Percentiles rank a stretch among this genome's conserved stretches.
phyloP scores from a whole-genome alignment of 2,797 vertebrate species.

The Manis javanica region DNA sequence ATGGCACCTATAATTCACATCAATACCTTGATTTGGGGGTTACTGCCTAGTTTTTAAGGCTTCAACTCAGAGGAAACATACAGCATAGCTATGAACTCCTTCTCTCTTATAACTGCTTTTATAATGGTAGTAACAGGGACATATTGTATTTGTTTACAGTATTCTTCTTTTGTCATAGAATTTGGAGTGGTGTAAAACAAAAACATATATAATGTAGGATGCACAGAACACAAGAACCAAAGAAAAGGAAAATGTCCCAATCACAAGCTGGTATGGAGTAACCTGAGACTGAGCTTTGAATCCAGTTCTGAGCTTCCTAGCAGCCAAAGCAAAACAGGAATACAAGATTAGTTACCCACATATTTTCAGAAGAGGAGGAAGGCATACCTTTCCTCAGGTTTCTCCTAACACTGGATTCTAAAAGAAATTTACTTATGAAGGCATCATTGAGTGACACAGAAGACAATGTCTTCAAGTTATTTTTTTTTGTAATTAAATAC shows the following conservation, averaged over 20 bases:
- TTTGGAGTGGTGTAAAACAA: not conserved
- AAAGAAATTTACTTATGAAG: slow-evolving; percentile 1
- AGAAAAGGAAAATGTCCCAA: not conserved
- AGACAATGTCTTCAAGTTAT: not conserved
- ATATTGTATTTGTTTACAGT: not conserved
- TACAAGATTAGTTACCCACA: not conserved
- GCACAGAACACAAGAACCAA: not conserved
- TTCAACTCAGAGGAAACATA: not conserved
- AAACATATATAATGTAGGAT: not conserved
- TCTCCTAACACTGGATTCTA: not conserved
- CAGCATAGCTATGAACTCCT: not conserved
- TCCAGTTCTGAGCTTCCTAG: not conserved
- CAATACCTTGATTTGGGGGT: not conserved
- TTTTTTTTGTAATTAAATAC: not conserved
- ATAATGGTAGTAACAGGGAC: not conserved
- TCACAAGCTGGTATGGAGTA: not conserved
- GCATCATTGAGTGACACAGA: not conserved
- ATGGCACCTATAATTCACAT: not conserved
- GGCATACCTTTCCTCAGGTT: not conserved
- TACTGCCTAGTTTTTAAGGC: not conserved
- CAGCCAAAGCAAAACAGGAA: slow-evolving; percentile 4
- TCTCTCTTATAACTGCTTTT: not conserved
- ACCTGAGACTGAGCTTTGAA: not conserved
- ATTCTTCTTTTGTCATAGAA: not conserved
- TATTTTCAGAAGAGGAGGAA: not conserved